A percentile compares a stretch with the other conserved stretches of the same genome.
Conservation (phyloP, 1,140 invertebrate species). For the Oncopodura yosiiana region DNA sequence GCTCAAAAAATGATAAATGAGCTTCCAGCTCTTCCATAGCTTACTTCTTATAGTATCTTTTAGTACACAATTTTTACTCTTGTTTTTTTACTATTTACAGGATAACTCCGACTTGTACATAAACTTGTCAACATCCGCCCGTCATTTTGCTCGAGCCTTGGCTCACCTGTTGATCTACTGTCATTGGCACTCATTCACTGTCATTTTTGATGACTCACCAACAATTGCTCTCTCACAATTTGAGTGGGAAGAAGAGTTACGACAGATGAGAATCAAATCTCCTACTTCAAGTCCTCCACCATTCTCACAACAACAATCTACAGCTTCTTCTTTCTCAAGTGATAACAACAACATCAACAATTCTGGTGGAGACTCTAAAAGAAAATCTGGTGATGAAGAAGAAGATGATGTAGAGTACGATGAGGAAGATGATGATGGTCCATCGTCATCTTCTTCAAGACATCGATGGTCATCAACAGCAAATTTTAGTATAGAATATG, state of each 20-base stretch:
- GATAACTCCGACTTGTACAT: conserved; percentile 32
- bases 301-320: not conserved
- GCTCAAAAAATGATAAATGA: too few relatives aligned
- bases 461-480: not conserved
- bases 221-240: conserved; percentile 21
- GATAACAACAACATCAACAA: not conserved
- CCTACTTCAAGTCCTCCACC: not conserved
- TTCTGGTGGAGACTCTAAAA: too few relatives aligned
- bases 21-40: too few relatives aligned
- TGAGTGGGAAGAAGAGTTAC: conserved; percentile 31
- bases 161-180: conserved; percentile 35
- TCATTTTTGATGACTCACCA: conserved; percentile 36
- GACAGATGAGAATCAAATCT: conserved; percentile 26
- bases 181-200: conserved; percentile 37
- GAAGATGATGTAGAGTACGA: conserved; percentile 17
- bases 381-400: conserved; percentile 3
- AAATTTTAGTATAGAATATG: not conserved
- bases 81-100: conserved; percentile 13
- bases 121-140: conserved; percentile 33
- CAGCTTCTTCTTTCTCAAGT: not conserved
- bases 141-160: conserved; percentile 30
- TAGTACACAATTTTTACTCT: too few relatives aligned
- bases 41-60: too few relatives aligned
- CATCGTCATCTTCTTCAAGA: not conserved
- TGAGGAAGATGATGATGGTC: conserved; percentile 23